Percentiles rank a stretch among this genome's conserved stretches.
These are phyloP conservation scores for Tetramorium parvispinum DNA, from an alignment of 1,140 invertebrate genomes.

Conservation along the genomic window DNA sequence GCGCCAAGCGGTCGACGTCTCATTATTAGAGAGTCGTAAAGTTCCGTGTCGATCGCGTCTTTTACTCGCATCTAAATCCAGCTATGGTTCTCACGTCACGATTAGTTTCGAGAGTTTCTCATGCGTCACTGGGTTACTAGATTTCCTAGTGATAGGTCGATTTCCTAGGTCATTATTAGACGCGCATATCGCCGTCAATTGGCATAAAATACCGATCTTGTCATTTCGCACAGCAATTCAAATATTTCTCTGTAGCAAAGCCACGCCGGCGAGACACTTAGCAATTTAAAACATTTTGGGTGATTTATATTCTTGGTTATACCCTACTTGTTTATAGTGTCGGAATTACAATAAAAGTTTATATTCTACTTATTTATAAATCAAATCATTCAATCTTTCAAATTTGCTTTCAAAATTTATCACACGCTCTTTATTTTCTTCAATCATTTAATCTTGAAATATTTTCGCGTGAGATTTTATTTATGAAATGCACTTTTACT, in stretches of 20 bases:
- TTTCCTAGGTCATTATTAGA: slow-evolving; percentile 63
- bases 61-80: slow-evolving; percentile 65
- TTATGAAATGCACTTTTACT: background rate
- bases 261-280: background rate
- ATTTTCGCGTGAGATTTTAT: background rate
- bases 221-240: background rate
- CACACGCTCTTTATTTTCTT: background rate
- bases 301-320: background rate
- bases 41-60: slow-evolving; percentile 41
- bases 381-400: background rate
- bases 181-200: background rate
- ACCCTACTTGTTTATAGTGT: background rate
- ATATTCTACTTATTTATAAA: background rate
- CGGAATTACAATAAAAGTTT: background rate
- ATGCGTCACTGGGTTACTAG: slow-evolving; percentile 75
- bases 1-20: slow-evolving; percentile 47
- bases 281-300: slow-evolving; percentile 2
- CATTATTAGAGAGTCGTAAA: slow-evolving; percentile 73
- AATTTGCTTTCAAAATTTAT: background rate
- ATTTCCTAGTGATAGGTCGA: slow-evolving; percentile 52
- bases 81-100: slow-evolving; percentile 70
- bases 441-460: background rate
- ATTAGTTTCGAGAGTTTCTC: slow-evolving; percentile 68
- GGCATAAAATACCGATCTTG: background rate
- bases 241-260: background rate